These are phyloP conservation scores for Cosmia trapezina DNA, from an alignment of 2,888 invertebrate genomes.

Conservation along the genomic window DNA sequence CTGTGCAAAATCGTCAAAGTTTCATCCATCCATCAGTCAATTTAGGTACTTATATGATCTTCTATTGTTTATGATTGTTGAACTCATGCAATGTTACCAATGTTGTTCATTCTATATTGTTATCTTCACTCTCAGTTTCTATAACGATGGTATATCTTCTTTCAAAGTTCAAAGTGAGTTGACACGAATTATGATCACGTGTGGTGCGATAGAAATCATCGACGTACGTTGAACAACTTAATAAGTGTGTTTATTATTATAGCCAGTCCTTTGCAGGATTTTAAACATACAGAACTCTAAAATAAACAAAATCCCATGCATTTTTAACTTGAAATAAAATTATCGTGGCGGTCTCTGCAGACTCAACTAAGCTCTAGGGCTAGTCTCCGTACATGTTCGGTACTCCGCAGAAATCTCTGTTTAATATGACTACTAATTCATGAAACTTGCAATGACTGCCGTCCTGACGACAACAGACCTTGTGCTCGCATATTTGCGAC, in stretches of 20 bases:
- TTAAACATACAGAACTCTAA: too few relatives aligned
- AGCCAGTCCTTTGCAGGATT: too few relatives aligned
- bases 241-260: not conserved
- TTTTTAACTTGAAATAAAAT: not conserved
- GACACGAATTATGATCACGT: conserved; percentile 33
- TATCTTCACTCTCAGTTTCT: conserved; percentile 50
- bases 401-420: conserved; percentile 20
- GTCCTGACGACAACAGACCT: conserved; percentile 50
- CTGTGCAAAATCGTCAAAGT: not conserved
- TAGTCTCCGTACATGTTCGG: not conserved
- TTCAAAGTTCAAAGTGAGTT: conserved; percentile 47
- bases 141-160: conserved; percentile 21
- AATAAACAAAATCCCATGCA: too few relatives aligned
- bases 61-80: not conserved
- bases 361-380: not conserved
- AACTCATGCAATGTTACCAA: not conserved
- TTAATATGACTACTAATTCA: conserved; percentile 50
- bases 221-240: not conserved
- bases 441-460: conserved; percentile 42
- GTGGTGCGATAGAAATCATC: conserved; percentile 1
- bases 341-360: not conserved
- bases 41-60: conserved; percentile 4
- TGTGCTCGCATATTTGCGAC: conserved; percentile 58
- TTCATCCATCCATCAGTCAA: not conserved
- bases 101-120: conserved; percentile 7